Conservation (phyloP, 2,888 invertebrate genomes). For the Drosophila mayaguana region DNA sequence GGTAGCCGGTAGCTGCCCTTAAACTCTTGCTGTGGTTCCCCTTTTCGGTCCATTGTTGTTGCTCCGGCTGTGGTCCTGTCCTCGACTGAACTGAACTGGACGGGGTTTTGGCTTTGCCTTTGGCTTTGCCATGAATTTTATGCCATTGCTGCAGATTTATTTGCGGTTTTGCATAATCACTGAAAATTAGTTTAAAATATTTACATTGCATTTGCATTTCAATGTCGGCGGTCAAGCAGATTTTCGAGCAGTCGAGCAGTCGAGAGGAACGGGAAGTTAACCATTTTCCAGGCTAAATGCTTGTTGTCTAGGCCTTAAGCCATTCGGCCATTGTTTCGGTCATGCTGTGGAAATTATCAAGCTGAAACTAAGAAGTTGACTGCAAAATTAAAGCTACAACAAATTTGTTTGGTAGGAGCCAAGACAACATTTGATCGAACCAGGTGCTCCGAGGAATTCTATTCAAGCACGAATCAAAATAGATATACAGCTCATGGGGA, state of each 20-base stretch:
- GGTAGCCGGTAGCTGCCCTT: conserved; percentile 34
- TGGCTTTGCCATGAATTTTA: conserved; percentile 52
- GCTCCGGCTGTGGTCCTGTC: conserved; percentile 6
- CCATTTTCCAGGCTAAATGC: conserved; percentile 7
- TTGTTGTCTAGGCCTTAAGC: conserved; percentile 13
- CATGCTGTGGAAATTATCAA: neutral
- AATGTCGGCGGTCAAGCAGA: conserved; percentile 57
- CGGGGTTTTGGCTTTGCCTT: conserved; percentile 29
- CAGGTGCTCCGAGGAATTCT: neutral
- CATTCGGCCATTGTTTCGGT: neutral
- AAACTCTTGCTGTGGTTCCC: conserved; percentile 58
- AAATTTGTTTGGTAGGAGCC: neutral
- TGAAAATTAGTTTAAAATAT: conserved; percentile 79
- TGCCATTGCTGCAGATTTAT: conserved; percentile 79
- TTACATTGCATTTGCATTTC: conserved; percentile 78
- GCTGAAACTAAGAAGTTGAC: neutral
- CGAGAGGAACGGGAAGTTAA: neutral
- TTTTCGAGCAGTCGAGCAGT: conserved; percentile 11
- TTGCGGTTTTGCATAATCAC: conserved; percentile 81
- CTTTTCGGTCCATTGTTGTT: conserved; percentile 31
- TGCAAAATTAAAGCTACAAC: neutral
- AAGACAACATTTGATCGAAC: neutral
- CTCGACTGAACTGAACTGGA: conserved; percentile 17
- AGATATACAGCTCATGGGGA: too few species aligned
- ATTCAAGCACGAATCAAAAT: neutral